Evolutionary conservation across 2,797 vertebrate species (phyloP), one percentile per base, ranked within the genome.

Genomic region (Periophthalmus magnuspinnatus): DNA sequence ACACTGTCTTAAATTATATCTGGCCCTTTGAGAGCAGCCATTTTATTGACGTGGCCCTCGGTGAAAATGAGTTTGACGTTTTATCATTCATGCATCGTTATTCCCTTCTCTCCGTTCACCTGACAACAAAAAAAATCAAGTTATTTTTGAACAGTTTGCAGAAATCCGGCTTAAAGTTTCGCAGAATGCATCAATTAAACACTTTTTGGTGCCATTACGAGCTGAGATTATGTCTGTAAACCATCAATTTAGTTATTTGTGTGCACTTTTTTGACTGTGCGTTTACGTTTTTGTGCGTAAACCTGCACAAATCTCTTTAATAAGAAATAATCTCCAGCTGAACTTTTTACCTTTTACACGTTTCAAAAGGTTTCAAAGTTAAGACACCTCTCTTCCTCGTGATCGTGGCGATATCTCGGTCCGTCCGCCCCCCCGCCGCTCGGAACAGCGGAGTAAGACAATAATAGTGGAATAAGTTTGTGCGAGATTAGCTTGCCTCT

Each of bases 381-480:
- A 45, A 45, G n/a, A 52, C 50, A 52, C 19, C 50, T 55, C 52
- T 54, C 41, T 41, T 54, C n/a, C 11, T 21, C 17, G 48, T 8
- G 48, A 50, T 50, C 50, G 48, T 50, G 19, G 48, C 48, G 50
- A n/a, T 50, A n/a, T 50, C 50, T n/a, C 50, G 48, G 48, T 50
- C 19, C 7, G 50, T 85, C 76, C 82, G 85, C 52, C 21, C 76
- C 76, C 82, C 80, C 67, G 68, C 71, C 82, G 83, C 82, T 84
- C 88, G 83, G 85, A 89, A 85, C 81, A 75, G 79, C 85, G 90
- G 86, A 90, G 89, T 90, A 85, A 89, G 86, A 84, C 77, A 82
- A 90, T 90, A 87, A 84, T 85, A 79, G 79, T 82, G 81, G 52
- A 22, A 55, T 22, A 55, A 22, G 52, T 55, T 55, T 22, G 21